A percentile compares a stretch with the other conserved stretches of the same genome.
Evolutionary conservation across 2,888 invertebrate genomes (phyloP).

Genomic region (Seladonia tumulorum): DNA sequence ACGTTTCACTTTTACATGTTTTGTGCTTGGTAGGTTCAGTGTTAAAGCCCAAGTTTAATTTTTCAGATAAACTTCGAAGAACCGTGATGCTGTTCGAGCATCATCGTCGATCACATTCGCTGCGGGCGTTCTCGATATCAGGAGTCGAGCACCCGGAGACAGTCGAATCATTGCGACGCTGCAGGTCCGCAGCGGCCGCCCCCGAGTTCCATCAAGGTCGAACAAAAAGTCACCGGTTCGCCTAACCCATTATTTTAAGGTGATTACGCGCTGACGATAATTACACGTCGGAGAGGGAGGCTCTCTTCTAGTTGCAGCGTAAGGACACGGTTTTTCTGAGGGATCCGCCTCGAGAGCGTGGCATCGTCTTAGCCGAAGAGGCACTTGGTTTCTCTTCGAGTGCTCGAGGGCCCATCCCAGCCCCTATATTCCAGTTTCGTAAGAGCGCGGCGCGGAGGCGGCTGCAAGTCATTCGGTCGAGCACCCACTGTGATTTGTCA

Average conservation of each 20-base stretch:
- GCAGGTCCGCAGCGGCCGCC: not conserved
- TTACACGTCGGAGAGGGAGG: conserved; percentile 25
- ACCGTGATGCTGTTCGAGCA: not conserved
- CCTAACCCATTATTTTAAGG: conserved; percentile 22
- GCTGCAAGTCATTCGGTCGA: conserved; percentile 59
- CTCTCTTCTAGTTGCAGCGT: conserved; percentile 1
- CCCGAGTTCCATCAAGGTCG: not conserved
- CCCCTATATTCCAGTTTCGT: conserved; percentile 33
- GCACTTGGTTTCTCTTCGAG: conserved; percentile 16
- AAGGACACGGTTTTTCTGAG: conserved; percentile 28
- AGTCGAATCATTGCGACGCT: not conserved
- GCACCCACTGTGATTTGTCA: conserved; percentile 66
- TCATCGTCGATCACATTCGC: not conserved
- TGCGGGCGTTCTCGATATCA: not conserved
- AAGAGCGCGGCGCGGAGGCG: conserved; percentile 27
- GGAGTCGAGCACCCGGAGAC: not conserved
- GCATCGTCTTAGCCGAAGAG: conserved; percentile 18
- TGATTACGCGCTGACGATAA: conserved; percentile 41
- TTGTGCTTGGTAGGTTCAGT: no score
- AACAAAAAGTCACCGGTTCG: not conserved
- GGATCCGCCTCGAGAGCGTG: conserved; percentile 28
- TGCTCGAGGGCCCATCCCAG: conserved; percentile 37
- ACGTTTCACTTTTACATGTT: no score
- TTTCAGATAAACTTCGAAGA: no score
- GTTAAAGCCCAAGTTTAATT: no score